Evolutionary conservation across 2,113 vertebrate genomes (phyloP), one percentile per base, ranked within the genome.

Genomic region (Peromyscus leucopus): DNA sequence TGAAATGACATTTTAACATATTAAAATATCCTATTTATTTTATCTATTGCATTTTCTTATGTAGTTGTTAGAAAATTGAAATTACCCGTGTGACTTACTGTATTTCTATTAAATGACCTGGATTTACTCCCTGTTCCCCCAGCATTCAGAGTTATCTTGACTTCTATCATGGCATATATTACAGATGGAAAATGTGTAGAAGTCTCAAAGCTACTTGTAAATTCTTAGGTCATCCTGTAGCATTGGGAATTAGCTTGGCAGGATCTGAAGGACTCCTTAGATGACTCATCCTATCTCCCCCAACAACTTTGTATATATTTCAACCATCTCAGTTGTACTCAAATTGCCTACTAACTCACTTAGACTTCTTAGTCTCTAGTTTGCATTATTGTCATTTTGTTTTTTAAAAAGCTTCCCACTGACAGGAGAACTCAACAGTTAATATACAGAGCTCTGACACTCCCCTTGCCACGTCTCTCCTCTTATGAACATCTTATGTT

Each of bases 331-430:
- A n/a, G 7, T 9, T 19, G 12, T 26, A 31, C 51, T 67, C 61
- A 1, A 11, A 55, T 3, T 69, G 26, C 67, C 61, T 76, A 2
- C 21, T 17, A 42, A 42, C 36, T 95, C 61, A 57, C 4, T 28
- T 15, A 10, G 46, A 72, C 59, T 19, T 19, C 76, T 31, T n/a
- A 21, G 4, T 88, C 82, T 90, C 87, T 90, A 55, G 24, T 69
- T 71, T 26, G 48, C 11, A 75, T 42, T 48, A 36, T 71, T 79
- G 82, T 75, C 19, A 67, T 31, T 74, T 72, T 83, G 79, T 72
- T 90, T 90, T 91, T 36, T 83, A 76, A 87, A 80, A 79, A 65
- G 33, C 24, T 93, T 80, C 69, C 91, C 36, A 80, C 48, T 91
- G 46, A 93, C 15, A 89, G 91, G 94, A 93, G 85, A 76, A 76